Evolutionary conservation across 2,888 invertebrate genomes (phyloP).

Genomic region (Acleris literana): DNA sequence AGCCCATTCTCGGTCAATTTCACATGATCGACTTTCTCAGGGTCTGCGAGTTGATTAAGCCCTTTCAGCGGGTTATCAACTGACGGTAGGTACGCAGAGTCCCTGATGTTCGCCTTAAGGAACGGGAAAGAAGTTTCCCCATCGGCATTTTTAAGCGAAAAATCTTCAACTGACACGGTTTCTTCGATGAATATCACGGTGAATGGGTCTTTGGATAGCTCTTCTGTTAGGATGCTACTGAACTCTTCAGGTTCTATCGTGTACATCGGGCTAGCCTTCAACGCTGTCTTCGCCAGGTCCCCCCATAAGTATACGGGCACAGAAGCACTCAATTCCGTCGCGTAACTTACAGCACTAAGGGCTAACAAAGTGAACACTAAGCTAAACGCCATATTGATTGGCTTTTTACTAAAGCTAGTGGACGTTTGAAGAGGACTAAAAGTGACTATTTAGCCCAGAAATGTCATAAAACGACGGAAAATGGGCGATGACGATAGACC

Average conservation of each 20-base stretch:
- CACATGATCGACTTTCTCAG: conserved; percentile 62
- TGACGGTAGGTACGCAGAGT: conserved; percentile 83
- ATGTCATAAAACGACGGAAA: conserved; percentile 67
- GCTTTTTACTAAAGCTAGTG: conserved; percentile 57
- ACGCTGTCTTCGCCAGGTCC: conserved; percentile 54
- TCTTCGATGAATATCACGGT: conserved; percentile 81
- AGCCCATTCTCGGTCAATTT: conserved; percentile 68
- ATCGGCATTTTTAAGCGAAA: conserved; percentile 74
- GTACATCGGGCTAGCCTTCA: conserved; percentile 61
- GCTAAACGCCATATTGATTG: conserved; percentile 73
- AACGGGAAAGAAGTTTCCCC: conserved; percentile 68
- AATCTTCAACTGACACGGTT: conserved; percentile 84
- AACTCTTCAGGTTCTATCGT: conserved; percentile 63
- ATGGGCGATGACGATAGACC: conserved; percentile 69
- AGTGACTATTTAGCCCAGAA: conserved; percentile 61
- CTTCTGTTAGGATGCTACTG: conserved; percentile 58
- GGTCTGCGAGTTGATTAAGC: conserved; percentile 77
- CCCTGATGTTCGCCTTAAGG: conserved; percentile 58
- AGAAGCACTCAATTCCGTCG: conserved; percentile 49
- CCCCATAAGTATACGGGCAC: conserved; percentile 86
- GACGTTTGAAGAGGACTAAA: conserved; percentile 65
- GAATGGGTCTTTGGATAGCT: conserved; percentile 63
- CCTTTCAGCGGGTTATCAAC: conserved; percentile 85
- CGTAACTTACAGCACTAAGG: conserved; percentile 65
- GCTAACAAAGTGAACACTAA: conserved; percentile 69